These are phyloP conservation scores for Rhynchomys soricoides DNA, from an alignment of 2,113 vertebrate species.

Conservation along the genomic window DNA sequence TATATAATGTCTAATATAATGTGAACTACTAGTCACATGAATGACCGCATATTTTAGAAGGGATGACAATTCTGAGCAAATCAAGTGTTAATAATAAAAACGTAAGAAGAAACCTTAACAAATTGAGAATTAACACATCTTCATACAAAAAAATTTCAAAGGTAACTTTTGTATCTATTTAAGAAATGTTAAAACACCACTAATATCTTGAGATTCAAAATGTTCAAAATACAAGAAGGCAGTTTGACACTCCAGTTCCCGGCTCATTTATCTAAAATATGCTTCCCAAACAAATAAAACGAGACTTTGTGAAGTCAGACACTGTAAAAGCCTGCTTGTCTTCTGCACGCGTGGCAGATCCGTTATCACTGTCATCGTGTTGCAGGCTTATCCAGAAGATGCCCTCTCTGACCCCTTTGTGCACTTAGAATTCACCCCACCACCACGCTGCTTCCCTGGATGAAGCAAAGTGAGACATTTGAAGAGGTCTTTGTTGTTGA, in stretches of 20 bases:
- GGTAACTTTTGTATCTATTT: not conserved
- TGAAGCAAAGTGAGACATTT: conserved; percentile 76
- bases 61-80: not conserved
- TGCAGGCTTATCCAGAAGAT: conserved; percentile 90
- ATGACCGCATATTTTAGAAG: not conserved
- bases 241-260: not conserved
- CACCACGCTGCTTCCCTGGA: conserved; percentile 80
- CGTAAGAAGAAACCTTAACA: not conserved
- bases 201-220: not conserved
- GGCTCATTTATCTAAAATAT: conserved; percentile 60
- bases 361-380: conserved; percentile 86
- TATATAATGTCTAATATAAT: too few species aligned
- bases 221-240: not conserved
- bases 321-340: conserved; percentile 70
- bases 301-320: conserved; percentile 78
- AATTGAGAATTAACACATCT: not conserved
- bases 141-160: conserved; percentile 31
- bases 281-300: conserved; percentile 70
- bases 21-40: not conserved
- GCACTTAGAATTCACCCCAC: conserved; percentile 83
- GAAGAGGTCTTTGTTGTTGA: conserved; percentile 85
- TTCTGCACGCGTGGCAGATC: conserved; percentile 79
- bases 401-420: conserved; percentile 89
- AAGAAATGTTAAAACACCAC: not conserved
- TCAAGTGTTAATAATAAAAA: not conserved